phyloP scores from a whole-genome alignment of 2,113 vertebrate species.

The Lonchura striata region DNA sequence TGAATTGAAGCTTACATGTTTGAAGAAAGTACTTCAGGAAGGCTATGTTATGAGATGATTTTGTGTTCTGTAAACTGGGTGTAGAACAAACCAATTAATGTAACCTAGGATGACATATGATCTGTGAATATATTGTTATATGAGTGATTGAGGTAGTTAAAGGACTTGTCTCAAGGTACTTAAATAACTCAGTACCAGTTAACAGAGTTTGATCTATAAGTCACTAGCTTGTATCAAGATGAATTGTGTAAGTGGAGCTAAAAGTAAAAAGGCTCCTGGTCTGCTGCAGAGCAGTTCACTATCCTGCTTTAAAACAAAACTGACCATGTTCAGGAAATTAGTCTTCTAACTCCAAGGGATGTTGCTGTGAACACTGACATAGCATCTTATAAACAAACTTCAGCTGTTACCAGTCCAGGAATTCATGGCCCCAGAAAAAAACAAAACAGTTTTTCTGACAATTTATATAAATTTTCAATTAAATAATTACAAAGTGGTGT shows the following conservation, averaged over 20 bases:
- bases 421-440: fast-evolving
- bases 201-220: neutral
- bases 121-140: neutral
- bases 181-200: neutral
- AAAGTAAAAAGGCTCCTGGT: neutral
- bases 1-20: neutral
- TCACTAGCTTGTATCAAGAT: neutral
- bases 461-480: neutral
- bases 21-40: neutral
- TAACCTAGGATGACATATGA: neutral
- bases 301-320: neutral
- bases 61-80: neutral
- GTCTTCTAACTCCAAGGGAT: neutral
- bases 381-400: neutral
- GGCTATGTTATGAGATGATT: neutral
- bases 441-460: neutral
- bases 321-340: neutral
- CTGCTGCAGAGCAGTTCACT: neutral
- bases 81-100: neutral
- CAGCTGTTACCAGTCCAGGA: neutral
- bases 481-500: neutral
- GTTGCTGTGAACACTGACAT: neutral
- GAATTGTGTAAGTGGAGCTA: neutral
- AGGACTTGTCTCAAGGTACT: neutral
- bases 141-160: neutral